Evolutionary conservation across 2,797 vertebrate species (phyloP), one percentile per base, ranked within the genome.

Genomic region (Paguma larvata): DNA sequence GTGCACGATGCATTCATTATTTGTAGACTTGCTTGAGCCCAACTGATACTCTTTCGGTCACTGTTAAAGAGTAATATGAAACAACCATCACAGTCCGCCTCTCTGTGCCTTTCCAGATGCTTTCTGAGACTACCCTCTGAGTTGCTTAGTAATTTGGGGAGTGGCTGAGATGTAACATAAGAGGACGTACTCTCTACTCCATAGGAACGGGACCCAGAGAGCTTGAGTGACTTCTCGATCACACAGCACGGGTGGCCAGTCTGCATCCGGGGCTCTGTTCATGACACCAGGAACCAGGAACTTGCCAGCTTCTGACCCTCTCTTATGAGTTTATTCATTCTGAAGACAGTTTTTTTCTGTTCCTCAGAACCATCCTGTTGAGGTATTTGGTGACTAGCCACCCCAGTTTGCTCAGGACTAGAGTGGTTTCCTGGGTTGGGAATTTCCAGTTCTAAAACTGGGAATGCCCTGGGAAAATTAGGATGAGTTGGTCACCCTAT

Each of bases 1-100:
- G 67, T n/a, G 14, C 4, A 0, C 2, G 21, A 68, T 11, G 44
- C 6, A 2, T 56, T 72, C 41, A 0, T 41, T 6, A 4, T 65
- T 27, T 63, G 65, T 67, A 59, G 62, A 44, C 11, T n/a, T n/a
- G 23, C 53, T n/a, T 18, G 41, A 53, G 48, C 2, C 30, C 3
- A 2, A 18, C 3, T 2, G 48, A 53, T 3, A 3, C 7, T 63
- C 18, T 85, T 68, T 51, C 5, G 1, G 73, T 44, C 12, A 2
- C 67, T 14, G 46, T 12, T 23, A 68, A 12, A 5, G 38, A 44
- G 51, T 18, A 48, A 34, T 25, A 6, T 11, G 65, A 25, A 23
- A 27, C 63, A 8, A 6, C 25, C 12, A 3, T 34, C 44, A 27
- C 15, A 18, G 5, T 18, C 7, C 23, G 3, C 14, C 63, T 56